Evolutionary conservation across 2,888 invertebrate species (phyloP).

Genomic region (Pardosa pseudoannulata): DNA sequence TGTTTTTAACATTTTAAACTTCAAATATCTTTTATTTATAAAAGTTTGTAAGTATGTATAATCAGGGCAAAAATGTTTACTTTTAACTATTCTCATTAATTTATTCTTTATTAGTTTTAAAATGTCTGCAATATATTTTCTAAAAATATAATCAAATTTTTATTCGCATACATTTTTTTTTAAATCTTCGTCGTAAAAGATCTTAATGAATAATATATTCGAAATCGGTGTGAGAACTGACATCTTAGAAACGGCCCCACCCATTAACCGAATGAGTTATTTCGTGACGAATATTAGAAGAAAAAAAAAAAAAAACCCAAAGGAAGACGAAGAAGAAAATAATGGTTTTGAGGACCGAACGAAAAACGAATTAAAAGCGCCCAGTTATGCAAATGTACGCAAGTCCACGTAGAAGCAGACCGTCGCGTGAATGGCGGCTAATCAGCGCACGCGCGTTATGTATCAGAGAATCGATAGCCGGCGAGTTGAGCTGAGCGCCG

Average conservation of each 20-base stretch:
- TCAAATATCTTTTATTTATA: too few species aligned
- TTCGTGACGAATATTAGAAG: background rate
- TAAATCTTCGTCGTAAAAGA: too few species aligned
- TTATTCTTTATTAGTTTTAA: too few species aligned
- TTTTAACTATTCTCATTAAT: too few species aligned
- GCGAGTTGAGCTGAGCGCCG: constrained; percentile 18
- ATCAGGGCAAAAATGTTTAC: too few species aligned
- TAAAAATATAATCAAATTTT: too few species aligned
- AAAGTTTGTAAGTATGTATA: too few species aligned
- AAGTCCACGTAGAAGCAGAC: background rate
- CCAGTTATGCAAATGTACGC: constrained; percentile 32
- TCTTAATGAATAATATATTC: too few species aligned
- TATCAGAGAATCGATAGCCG: constrained; percentile 36
- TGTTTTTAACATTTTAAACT: too few species aligned
- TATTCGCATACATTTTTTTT: too few species aligned
- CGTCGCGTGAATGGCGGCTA: constrained; percentile 21
- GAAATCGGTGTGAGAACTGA: too few species aligned
- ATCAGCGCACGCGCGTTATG: constrained; percentile 22
- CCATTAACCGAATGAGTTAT: background rate
- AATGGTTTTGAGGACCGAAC: background rate
- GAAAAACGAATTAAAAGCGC: constrained; percentile 5
- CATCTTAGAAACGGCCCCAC: background rate
- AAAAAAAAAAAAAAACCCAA: background rate
- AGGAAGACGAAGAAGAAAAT: background rate
- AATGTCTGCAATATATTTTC: too few species aligned